Evolutionary conservation across 2,888 invertebrate genomes (phyloP).

Genomic region (Agrochola lota): DNA sequence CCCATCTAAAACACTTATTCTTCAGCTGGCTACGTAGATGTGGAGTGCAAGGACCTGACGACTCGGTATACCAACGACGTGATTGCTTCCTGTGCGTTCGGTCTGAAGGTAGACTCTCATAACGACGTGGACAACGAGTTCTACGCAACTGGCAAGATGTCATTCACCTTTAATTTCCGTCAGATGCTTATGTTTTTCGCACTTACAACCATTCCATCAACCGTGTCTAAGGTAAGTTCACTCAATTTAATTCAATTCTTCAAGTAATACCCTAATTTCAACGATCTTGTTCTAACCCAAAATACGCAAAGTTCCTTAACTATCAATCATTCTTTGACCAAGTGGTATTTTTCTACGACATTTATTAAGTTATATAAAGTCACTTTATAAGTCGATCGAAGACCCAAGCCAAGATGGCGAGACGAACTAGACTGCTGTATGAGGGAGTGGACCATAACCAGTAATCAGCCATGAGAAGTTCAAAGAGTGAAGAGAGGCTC

Average conservation of each 20-base stretch:
- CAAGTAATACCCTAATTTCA: neutral
- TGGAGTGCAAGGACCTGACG: conserved; percentile 85
- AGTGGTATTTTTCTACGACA: neutral
- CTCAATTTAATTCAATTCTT: neutral
- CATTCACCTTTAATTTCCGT: conserved; percentile 73
- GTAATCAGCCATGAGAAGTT: neutral
- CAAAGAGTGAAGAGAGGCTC: neutral
- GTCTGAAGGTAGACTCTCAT: conserved; percentile 89
- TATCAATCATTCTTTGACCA: neutral
- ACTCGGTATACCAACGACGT: conserved; percentile 88
- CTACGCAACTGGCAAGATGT: conserved; percentile 86
- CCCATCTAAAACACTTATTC: neutral
- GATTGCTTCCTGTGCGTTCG: conserved; percentile 88
- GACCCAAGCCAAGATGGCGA: neutral
- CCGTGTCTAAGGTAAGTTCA: conserved; percentile 64
- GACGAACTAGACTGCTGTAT: neutral
- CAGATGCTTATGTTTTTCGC: conserved; percentile 68
- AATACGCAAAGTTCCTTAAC: neutral
- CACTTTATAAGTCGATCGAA: neutral
- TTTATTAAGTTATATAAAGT: neutral
- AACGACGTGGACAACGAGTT: conserved; percentile 88
- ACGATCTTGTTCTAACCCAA: neutral
- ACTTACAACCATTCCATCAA: conserved; percentile 59
- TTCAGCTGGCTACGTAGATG: conserved; percentile 70
- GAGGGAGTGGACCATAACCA: neutral